A percentile compares a stretch with the other conserved stretches of the same genome.
Evolutionary conservation across 2,888 invertebrate species (phyloP).

Genomic region (Hemistola chrysoprasaria): DNA sequence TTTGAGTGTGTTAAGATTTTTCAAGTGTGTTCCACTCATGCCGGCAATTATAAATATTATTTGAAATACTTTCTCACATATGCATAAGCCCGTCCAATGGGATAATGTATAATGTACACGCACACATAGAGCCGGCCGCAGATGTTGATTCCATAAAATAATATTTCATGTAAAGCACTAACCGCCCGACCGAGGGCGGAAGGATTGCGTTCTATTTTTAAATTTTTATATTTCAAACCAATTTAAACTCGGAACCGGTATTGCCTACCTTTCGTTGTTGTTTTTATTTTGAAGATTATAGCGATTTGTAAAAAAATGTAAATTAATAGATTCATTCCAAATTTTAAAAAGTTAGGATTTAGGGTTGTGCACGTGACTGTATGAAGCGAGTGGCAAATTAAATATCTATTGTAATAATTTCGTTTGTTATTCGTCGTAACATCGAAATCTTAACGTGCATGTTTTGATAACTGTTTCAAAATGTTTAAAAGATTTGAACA

Average conservation of each 20-base stretch:
- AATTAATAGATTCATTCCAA: too few species aligned
- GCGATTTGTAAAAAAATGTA: slow-evolving; percentile 2
- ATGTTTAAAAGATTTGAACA: too few species aligned
- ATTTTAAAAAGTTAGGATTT: too few species aligned
- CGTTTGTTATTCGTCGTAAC: too few species aligned
- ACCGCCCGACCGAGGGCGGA: slow-evolving; percentile 76
- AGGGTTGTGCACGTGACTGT: too few species aligned
- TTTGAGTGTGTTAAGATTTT: too few species aligned
- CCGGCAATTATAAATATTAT: too few species aligned
- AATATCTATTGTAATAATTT: too few species aligned
- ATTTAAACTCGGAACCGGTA: slow-evolving; percentile 55
- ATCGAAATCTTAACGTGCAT: too few species aligned
- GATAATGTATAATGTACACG: slow-evolving; percentile 53
- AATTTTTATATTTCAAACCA: slow-evolving; percentile 77
- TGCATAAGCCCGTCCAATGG: slow-evolving; percentile 71
- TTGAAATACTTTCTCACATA: slow-evolving; percentile 76
- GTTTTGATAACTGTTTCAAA: too few species aligned
- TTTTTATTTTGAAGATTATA: slow-evolving; percentile 11
- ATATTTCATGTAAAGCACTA: slow-evolving; percentile 82
- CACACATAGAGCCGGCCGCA: slow-evolving; percentile 65
- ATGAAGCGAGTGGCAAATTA: too few species aligned
- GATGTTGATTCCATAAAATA: slow-evolving; percentile 82
- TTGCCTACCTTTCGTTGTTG: slow-evolving; percentile 35
- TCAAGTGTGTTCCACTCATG: too few species aligned
- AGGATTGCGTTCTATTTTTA: slow-evolving; percentile 82